Evolutionary conservation across 2,888 invertebrate species (phyloP), one percentile per base, ranked within the genome.

Genomic region (Boloria selene): DNA sequence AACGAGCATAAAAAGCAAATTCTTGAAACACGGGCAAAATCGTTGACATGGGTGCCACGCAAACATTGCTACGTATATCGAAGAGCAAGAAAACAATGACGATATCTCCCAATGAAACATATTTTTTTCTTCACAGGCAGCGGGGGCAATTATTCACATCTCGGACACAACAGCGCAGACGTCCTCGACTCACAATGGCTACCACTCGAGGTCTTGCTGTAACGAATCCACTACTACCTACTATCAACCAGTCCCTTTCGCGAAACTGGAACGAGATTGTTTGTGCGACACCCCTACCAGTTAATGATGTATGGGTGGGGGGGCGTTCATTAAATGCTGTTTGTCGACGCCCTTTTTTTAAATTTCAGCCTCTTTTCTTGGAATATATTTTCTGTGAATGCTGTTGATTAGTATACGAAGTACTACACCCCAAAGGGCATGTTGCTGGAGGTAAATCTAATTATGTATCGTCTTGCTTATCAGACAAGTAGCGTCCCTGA

Each of bases 81-180:
- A 69, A 72, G 63, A 71, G 54, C 61, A 65, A 31, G 53, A 55
- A 67, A 75, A 76, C 75, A 75, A 74, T 72, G 72, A 69, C 54
- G 70, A 79, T 80, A 78, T 74, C 74, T 77, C 77, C 78, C 72
- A 78, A 77, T 72, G 74, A 72, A 73, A 73, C 74, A 75, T 74
- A 75, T 78, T 78, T 79, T 79, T 77, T 74, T 72, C 75, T 71
- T 70, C 70, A 77, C 76, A 77, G 81, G 75, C 78, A 78, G 82
- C 81, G 77, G 85, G 84, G 90, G 90, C 90, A 91, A 92, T 92
- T 92, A 91, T 85, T 86, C 84, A 84, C 85, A 87, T 87, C 90
- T 90, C 87, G 90, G 90, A 90, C 90, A 89, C 88, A 88, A 89
- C 88, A 81, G 86, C 84, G 85, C 86, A 87, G 87, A 87, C 88